Evolutionary conservation across 1,140 invertebrate genomes (phyloP).

Genomic region (Phthorimaea operculella): DNA sequence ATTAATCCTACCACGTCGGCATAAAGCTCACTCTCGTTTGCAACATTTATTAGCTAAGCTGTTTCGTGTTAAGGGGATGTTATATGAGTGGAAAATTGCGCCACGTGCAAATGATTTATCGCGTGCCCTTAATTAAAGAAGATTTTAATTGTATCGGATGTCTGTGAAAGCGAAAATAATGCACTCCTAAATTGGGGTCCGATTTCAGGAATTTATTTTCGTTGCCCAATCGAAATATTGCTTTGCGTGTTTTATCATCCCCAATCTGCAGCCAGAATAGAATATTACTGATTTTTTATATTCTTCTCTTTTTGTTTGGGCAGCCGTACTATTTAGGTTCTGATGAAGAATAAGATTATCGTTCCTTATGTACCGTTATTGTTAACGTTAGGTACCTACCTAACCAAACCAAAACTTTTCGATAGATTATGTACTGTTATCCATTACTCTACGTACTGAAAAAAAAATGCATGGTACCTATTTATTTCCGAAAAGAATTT

Average conservation of each 20-base stretch:
- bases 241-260: constrained; percentile 41
- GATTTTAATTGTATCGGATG: constrained; percentile 69
- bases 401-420: no score
- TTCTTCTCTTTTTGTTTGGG: no score
- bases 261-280: neutral
- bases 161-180: constrained; percentile 68
- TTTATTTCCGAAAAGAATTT: no score
- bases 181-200: constrained; percentile 65
- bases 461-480: no score
- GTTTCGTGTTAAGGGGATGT: constrained; percentile 30
- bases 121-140: constrained; percentile 69
- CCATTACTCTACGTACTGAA: no score
- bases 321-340: no score
- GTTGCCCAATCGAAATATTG: constrained; percentile 51
- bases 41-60: constrained; percentile 25
- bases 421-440: no score
- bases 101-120: constrained; percentile 70
- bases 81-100: constrained; percentile 65
- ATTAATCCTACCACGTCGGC: constrained; percentile 24
- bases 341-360: no score
- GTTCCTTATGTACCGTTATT: no score
- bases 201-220: constrained; percentile 61
- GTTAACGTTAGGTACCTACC: no score
- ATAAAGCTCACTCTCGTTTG: constrained; percentile 34
- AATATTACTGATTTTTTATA: no score